These are phyloP conservation scores for Girardinus metallicus DNA, from an alignment of 2,797 vertebrate genomes.

Conservation along the genomic window DNA sequence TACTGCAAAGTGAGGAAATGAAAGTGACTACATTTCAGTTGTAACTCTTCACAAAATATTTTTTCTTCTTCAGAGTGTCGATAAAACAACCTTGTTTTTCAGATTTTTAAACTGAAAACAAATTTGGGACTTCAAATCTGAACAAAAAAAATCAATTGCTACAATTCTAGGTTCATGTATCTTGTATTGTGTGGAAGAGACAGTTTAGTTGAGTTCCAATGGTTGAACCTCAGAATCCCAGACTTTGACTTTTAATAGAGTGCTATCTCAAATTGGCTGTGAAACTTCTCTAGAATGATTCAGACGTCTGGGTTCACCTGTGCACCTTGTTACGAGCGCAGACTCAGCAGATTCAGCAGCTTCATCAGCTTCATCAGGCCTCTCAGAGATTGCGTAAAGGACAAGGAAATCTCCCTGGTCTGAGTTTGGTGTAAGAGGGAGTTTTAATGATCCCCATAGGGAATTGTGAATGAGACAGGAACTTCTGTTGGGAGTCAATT, in stretches of 20 bases:
- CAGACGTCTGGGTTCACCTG: conserved; percentile 30
- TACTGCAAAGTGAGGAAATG: not conserved
- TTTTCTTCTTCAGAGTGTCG: not conserved
- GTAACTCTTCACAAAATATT: not conserved
- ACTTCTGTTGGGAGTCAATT: conserved; percentile 28
- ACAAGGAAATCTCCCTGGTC: conserved; percentile 31
- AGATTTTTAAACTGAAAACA: not conserved
- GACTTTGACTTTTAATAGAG: conserved; percentile 13
- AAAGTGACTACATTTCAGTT: not conserved
- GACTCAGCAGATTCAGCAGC: conserved; percentile 27
- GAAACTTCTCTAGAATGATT: conserved; percentile 35
- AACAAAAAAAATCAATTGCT: not conserved
- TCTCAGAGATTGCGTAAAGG: conserved; percentile 12
- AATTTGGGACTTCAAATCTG: not conserved
- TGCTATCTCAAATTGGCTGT: not conserved
- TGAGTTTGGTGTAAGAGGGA: conserved; percentile 31
- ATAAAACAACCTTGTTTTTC: not conserved
- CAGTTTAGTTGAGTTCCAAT: not conserved
- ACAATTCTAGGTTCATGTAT: not conserved
- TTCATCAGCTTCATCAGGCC: conserved; percentile 19
- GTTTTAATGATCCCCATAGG: conserved; percentile 66
- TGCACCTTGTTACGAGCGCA: conserved; percentile 32
- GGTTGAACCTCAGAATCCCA: not conserved
- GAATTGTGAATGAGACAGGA: conserved; percentile 34
- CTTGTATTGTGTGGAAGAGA: not conserved